Percentiles rank a stretch among this genome's conserved stretches.
Conservation (phyloP, 2,888 invertebrate genomes). For the Tortrix viridana region DNA sequence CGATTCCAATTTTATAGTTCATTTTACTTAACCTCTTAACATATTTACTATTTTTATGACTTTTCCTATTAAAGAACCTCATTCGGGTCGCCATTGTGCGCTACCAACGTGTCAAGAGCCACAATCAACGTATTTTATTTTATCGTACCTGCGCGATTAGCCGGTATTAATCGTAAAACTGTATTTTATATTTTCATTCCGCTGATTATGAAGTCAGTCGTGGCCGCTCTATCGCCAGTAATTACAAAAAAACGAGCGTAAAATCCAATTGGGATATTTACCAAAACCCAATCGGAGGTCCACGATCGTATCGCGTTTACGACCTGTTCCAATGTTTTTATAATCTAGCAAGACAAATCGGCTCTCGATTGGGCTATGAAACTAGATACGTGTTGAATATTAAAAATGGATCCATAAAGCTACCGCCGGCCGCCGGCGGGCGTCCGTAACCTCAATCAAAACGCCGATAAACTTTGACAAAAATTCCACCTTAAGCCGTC, state of each 20-base stretch:
- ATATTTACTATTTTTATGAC: conserved; percentile 37
- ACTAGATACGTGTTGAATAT: conserved; percentile 57
- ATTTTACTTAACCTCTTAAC: conserved; percentile 36
- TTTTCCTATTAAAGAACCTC: conserved; percentile 31
- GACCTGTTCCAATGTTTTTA: conserved; percentile 67
- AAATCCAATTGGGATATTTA: conserved; percentile 38
- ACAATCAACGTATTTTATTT: conserved; percentile 34
- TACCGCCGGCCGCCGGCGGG: conserved; percentile 66
- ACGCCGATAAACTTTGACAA: conserved; percentile 82
- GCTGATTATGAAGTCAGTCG: conserved; percentile 36
- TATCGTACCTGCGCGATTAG: conserved; percentile 28
- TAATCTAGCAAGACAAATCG: conserved; percentile 79
- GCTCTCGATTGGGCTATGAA: conserved; percentile 61
- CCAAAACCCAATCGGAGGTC: conserved; percentile 67
- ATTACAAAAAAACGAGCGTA: conserved; percentile 36
- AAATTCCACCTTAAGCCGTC: conserved; percentile 82
- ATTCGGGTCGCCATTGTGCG: conserved; percentile 26
- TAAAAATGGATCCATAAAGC: conserved; percentile 71
- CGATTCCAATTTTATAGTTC: conserved; percentile 36
- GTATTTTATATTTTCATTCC: conserved; percentile 38
- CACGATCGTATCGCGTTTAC: conserved; percentile 68
- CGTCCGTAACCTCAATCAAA: conserved; percentile 82
- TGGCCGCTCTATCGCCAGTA: conserved; percentile 34
- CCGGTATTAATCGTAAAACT: conserved; percentile 36
- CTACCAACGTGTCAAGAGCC: conserved; percentile 35